Conservation (phyloP, 2,113 vertebrate species). For the Alethe diademata region DNA sequence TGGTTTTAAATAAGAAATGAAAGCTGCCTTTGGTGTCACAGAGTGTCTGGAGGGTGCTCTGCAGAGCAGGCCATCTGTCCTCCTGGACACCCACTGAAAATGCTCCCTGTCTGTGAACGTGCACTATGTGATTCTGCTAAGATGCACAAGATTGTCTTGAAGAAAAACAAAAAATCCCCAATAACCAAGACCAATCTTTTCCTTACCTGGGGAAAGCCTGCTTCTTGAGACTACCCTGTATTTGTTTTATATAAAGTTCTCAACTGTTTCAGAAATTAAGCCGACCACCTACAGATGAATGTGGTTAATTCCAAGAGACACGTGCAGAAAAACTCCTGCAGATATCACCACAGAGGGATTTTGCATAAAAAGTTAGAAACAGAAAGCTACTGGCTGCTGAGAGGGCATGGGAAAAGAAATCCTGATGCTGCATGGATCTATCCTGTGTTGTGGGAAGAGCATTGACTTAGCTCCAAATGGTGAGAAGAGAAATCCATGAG, state of each 20-base stretch:
- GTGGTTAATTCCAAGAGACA: neutral
- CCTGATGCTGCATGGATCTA: neutral
- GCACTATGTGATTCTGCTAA: fast-evolving
- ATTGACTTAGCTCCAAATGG: neutral
- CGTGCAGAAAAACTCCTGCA: neutral
- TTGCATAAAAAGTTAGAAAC: neutral
- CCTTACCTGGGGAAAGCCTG: neutral
- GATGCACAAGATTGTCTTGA: neutral
- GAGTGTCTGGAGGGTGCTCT: neutral
- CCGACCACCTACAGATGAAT: neutral
- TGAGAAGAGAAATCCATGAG: neutral
- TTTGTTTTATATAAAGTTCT: neutral
- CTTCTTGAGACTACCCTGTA: neutral
- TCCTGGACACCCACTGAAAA: neutral
- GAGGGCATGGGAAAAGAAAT: neutral
- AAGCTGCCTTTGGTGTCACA: neutral
- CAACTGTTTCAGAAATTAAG: neutral
- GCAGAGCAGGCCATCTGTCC: neutral
- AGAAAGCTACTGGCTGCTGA: neutral
- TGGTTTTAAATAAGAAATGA: conserved; percentile 52
- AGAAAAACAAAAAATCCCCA: neutral
- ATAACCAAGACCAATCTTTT: neutral
- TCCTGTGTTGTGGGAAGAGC: neutral
- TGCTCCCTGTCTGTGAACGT: neutral
- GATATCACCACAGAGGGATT: neutral